phyloP scores from a whole-genome alignment of 92 coral and sea anemone species.

The Heliopora coerulea region DNA sequence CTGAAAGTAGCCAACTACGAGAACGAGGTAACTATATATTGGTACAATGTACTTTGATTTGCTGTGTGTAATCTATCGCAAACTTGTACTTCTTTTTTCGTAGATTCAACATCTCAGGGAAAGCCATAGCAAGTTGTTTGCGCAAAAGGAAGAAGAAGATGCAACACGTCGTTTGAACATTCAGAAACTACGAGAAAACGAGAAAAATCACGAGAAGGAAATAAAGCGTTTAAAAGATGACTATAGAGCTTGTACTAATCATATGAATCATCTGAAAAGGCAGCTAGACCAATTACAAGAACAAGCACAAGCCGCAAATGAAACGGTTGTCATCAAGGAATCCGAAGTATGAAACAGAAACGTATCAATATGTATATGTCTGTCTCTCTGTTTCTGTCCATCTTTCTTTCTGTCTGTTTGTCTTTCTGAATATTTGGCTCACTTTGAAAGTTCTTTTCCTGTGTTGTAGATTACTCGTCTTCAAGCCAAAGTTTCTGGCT shows the following conservation, averaged over 20 bases:
- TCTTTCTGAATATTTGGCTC: not conserved
- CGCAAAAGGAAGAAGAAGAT: constrained; percentile 80
- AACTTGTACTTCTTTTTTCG: not conserved
- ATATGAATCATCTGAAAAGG: constrained; percentile 64
- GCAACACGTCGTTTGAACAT: constrained; percentile 72
- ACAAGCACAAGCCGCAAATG: constrained; percentile 71
- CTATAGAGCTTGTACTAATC: constrained; percentile 53
- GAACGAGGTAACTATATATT: constrained; percentile 68
- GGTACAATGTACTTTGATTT: no score
- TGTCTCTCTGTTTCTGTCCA: constrained; percentile 8
- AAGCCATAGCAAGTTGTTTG: constrained; percentile 74
- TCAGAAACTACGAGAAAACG: constrained; percentile 63
- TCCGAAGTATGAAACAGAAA: constrained; percentile 71
- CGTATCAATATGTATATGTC: not conserved
- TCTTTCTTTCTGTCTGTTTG: not conserved
- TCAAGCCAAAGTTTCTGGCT: constrained; percentile 95
- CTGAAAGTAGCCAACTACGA: constrained; percentile 75
- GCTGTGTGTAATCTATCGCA: no score
- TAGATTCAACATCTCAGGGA: constrained; percentile 91
- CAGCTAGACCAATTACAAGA: constrained; percentile 74
- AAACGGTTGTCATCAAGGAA: constrained; percentile 86
- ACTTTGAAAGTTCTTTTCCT: constrained; percentile 2
- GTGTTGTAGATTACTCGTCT: constrained; percentile 74
- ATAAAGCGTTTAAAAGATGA: constrained; percentile 68
- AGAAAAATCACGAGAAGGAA: constrained; percentile 60